Conservation (phyloP, 2,888 invertebrate species). For the Pristionchus entomophagus region DNA sequence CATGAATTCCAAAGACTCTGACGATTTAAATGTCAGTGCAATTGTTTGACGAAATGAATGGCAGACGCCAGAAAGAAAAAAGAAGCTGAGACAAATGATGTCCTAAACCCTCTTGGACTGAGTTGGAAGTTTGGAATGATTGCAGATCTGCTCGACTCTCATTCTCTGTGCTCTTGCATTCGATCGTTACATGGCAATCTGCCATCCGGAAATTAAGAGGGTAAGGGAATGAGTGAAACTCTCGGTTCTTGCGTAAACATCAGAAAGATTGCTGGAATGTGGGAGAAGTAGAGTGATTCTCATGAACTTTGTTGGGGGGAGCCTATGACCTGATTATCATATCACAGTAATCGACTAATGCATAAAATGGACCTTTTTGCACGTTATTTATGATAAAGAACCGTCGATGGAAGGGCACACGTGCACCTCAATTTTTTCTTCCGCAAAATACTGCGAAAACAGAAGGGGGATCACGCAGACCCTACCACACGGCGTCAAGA, state of each 20-base stretch:
- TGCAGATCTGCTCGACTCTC: slow-evolving; percentile 67
- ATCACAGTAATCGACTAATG: too few relatives aligned
- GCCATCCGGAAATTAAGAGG: slow-evolving; percentile 65
- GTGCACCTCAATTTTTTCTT: too few relatives aligned
- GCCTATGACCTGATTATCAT: background rate
- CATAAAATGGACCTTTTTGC: background rate
- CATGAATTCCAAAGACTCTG: background rate
- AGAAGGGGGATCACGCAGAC: too few relatives aligned
- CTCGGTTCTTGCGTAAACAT: background rate
- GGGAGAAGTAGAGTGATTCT: background rate
- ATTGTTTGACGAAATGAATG: slow-evolving; percentile 33
- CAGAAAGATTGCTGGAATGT: background rate
- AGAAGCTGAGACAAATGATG: background rate
- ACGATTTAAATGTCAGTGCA: background rate
- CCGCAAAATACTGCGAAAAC: too few relatives aligned
- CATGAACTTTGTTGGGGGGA: too few relatives aligned
- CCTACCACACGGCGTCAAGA: too few relatives aligned
- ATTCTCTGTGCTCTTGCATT: slow-evolving; percentile 65
- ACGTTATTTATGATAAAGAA: background rate
- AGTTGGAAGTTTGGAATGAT: background rate
- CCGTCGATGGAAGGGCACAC: too few relatives aligned
- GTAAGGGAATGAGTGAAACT: slow-evolving; percentile 47
- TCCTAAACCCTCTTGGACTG: background rate
- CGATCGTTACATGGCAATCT: slow-evolving; percentile 68
- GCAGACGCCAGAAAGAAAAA: background rate